Evolutionary conservation across 53 echinoderm and acorn worm genomes (phyloP).

Genomic region (Crossaster papposus): DNA sequence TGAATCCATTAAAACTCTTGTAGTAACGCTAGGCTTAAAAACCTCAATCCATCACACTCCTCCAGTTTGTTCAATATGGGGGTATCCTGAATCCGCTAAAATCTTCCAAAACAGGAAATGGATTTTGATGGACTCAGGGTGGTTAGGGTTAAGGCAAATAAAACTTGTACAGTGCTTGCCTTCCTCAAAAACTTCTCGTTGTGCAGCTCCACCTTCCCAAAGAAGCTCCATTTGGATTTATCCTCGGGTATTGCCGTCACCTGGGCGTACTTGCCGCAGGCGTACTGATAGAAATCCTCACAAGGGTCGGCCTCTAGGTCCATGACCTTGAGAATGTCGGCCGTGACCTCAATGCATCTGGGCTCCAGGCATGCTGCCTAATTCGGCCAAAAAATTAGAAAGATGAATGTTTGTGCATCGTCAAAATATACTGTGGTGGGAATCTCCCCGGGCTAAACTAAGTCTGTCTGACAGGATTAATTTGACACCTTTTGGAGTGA

Average conservation of each 20-base stretch:
- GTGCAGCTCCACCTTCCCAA: conserved; percentile 63
- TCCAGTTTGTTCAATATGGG: no score
- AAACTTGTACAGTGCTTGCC: conserved; percentile 43
- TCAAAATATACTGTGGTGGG: background rate
- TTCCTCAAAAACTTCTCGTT: conserved; percentile 74
- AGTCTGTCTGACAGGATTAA: no score
- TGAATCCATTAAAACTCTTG: no score
- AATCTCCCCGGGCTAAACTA: no score
- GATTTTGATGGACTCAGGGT: no score
- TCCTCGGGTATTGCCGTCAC: conserved; percentile 74
- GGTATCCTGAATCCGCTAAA: no score
- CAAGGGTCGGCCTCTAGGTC: conserved; percentile 78
- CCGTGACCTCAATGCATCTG: conserved; percentile 47
- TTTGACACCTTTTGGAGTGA: no score
- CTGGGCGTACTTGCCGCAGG: conserved; percentile 81
- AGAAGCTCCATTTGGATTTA: conserved; percentile 84
- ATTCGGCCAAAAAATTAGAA: background rate
- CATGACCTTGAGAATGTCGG: conserved; percentile 68
- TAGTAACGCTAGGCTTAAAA: no score
- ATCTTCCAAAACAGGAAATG: no score
- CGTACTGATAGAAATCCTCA: conserved; percentile 88
- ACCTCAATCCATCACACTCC: no score
- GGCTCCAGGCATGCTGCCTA: conserved; percentile 46
- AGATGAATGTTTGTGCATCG: background rate
- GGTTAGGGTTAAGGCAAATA: no score